Base-by-base conservation (phyloP, 2,797 vertebrate genomes). In the Arremon brunneinucha region DNA sequence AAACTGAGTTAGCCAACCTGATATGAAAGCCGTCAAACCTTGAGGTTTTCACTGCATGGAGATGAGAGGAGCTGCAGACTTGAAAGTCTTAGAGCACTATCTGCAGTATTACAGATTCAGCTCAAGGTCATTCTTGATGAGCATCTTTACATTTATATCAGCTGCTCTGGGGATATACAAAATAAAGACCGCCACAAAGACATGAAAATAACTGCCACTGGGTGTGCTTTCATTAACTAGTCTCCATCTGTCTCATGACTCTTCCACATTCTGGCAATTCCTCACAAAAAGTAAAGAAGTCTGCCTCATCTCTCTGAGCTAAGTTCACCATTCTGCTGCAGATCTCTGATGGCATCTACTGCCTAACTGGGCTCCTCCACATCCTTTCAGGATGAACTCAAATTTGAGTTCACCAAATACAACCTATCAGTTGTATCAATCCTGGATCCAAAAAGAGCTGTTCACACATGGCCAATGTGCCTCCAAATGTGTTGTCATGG, bases 401-500 rank as follows among this genome's bases (percentile, higher is more conserved):
- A 56, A 56, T 56, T 56, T 56, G 0, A 86, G 24, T 35, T 59
- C 28, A 55, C 32, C 62, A 60, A 19, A 35, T 8, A 72, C 5
- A n/a, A 65, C 3, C 2, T 11, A 21, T 8, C 30, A 50, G 15
- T 30, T 46, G 34, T 28, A 71, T 28, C 44, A 64, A 11, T 52
- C 30, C 14, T 56, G 34, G 8, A 39, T 34, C 47, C 37, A 44
- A 10, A 32, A 30, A 11, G 44, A 81, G 35, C 44, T 56, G 63
- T 2, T n/a, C 23, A 22, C 30, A 46, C 18, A 11, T 0, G 4
- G 27, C 28, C 12, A 77, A 13, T 32, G n/a, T n/a, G 71, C 30
- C 44, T 19, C 27, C 46, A 57, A 27, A 53, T 1, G 0, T 10
- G 26, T 23, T 35, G 22, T 11, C 2, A 0, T 2, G 11, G 41